Base-by-base conservation (phyloP, 1,140 invertebrate genomes). In the Druon quercuslanigerum region DNA sequence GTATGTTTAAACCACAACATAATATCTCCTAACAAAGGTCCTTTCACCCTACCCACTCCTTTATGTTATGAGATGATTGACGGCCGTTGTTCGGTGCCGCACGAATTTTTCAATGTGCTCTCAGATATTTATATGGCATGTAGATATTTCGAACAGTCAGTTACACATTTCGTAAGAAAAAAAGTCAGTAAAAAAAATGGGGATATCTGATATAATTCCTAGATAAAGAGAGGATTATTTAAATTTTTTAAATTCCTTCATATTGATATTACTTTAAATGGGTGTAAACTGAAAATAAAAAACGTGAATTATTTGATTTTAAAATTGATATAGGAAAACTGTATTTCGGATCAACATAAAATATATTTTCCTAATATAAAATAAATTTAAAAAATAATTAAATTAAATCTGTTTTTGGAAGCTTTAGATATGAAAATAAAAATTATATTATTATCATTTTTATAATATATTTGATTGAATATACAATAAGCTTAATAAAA, bases 41-140 rank as follows among this genome's bases (percentile, higher is more conserved):
- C 60, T 66, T 66, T 40, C 60, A 66, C 60, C 60, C 60, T 66
- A 66, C 60, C 56, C 57, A 66, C 57, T 66, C 57, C 57, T 66
- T 66, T 66, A 25, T 66, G 57, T 66, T 66, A 16, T 66, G 16
- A 66, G 20, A 66, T 66, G 57, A 66, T 66, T 66, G 57, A 66
- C 57, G 57, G 57, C 57, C 57, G 57, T 66, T 66, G 57, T 66
- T 66, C 57, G 40, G 57, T 14, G 57, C 57, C 20, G 8, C 40
- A 66, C 25, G 57, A 66, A 66, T 40, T 66, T 66, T 60, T 66
- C 4, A 66, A 66, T 66, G 57, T 66, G 25, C 16, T 17, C 51
- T 60, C 20, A 33, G 25, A 66, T 66, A 66, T 66, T 20, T 66
- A 66, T 66, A 66, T 66, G 57, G 40, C 57, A 66, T 66, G 57